Evolutionary conservation across 1,140 invertebrate species (phyloP).

Genomic region (Caenorhabditis latens): DNA sequence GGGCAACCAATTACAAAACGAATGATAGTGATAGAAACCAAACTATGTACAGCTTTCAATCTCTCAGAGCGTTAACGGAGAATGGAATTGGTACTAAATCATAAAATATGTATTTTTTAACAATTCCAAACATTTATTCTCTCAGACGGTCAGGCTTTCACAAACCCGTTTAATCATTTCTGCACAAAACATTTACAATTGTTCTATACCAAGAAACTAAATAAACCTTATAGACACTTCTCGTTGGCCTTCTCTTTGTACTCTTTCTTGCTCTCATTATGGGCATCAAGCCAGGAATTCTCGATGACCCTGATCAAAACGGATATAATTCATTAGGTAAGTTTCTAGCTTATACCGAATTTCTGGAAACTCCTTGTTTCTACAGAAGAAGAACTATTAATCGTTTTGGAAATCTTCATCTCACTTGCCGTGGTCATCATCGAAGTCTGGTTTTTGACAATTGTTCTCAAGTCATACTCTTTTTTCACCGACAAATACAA

Average conservation of each 20-base stretch:
- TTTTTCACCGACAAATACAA: conserved; percentile 62
- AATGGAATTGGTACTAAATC: too few relatives aligned
- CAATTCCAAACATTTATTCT: too few relatives aligned
- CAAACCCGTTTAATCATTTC: too few relatives aligned
- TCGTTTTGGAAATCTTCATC: conserved; percentile 60
- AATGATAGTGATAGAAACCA: too few relatives aligned
- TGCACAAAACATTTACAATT: neutral
- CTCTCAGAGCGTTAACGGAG: too few relatives aligned
- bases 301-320: conserved; percentile 58
- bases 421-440: conserved; percentile 53
- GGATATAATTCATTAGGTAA: conserved; percentile 59
- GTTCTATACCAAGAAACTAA: neutral
- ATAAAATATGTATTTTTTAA: too few relatives aligned
- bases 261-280: conserved; percentile 60
- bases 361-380: neutral
- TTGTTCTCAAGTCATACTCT: conserved; percentile 49
- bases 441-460: conserved; percentile 61
- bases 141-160: too few relatives aligned
- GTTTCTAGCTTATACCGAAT: neutral
- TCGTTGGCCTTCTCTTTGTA: conserved; percentile 58
- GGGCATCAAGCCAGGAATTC: conserved; percentile 58
- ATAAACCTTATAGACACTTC: conserved; percentile 41
- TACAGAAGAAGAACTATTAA: conserved; percentile 61
- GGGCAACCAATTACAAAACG: too few relatives aligned
- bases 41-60: too few relatives aligned